These are phyloP conservation scores for Amitus sp. DNA, from an alignment of 2,888 invertebrate species.

Conservation along the genomic window DNA sequence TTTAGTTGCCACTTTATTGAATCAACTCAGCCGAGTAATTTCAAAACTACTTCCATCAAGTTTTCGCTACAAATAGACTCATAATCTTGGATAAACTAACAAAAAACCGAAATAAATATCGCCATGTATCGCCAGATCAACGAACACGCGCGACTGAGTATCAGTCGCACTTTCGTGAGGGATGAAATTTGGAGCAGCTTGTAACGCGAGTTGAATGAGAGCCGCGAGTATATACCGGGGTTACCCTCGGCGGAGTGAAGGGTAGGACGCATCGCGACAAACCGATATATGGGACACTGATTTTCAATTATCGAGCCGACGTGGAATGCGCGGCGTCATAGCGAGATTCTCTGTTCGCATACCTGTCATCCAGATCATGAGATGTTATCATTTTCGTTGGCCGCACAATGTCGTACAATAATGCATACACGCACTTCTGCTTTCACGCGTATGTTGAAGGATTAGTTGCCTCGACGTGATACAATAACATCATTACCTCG, in stretches of 20 bases:
- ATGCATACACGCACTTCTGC: slow-evolving; percentile 23
- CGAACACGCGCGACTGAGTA: slow-evolving; percentile 30
- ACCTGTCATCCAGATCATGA: slow-evolving; percentile 50
- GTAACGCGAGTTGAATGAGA: slow-evolving; percentile 43
- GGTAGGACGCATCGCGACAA: slow-evolving; percentile 32
- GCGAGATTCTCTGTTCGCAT: slow-evolving; percentile 38
- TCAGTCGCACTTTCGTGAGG: slow-evolving; percentile 43
- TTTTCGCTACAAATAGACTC: no score
- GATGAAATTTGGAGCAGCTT: slow-evolving; percentile 45
- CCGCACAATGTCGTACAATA: slow-evolving; percentile 37
- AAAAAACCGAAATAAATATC: slow-evolving; percentile 10
- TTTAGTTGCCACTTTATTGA: no score
- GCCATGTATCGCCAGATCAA: slow-evolving; percentile 27
- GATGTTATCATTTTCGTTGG: slow-evolving; percentile 45
- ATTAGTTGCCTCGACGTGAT: no score
- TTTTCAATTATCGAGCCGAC: slow-evolving; percentile 51
- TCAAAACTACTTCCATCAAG: no score
- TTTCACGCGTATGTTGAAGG: slow-evolving; percentile 33
- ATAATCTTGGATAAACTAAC: no score
- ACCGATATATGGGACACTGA: slow-evolving; percentile 50
- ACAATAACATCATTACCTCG: no score
- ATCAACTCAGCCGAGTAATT: no score
- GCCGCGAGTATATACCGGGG: slow-evolving; percentile 37
- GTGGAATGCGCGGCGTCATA: slow-evolving; percentile 40
- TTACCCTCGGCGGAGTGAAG: slow-evolving; percentile 27